Evolutionary conservation across 2,113 vertebrate genomes (phyloP), one percentile per base, ranked within the genome.

Genomic region (Oceanites oceanicus): DNA sequence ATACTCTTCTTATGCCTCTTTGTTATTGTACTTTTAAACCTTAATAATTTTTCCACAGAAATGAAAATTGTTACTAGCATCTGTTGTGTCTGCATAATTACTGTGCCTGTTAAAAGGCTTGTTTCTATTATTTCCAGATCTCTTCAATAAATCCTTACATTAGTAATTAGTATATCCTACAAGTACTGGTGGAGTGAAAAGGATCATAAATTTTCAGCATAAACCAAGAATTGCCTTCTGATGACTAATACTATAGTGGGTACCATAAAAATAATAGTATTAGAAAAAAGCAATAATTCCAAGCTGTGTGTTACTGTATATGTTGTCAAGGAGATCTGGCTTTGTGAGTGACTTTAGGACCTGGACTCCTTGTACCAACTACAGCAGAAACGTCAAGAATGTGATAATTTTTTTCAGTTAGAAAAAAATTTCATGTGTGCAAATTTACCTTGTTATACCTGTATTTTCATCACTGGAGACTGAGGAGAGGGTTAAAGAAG

Each of bases 21-120:
- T 90, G 56, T 95, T 91, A 81, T 90, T 81, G 83, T 78, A 49
- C 92, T 93, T 94, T 94, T 73, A 95, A 96, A 92, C 47, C 71
- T 94, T 93, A 95, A 81, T 97, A 38, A 76, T 95, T 96, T 96
- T 94, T n/a, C 71, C 80, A 66, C 91, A 95, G 90, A 93, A 95
- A 93, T 75, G 18, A 92, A 90, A 96, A 89, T 95, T 75, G 49
- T 95, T 96, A 94, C 94, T 93, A 96, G 85, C 94, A 95, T 97
- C 95, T 97, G 96, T 96, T 96, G 83, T 96, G 82, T 70, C 78
- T 96, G 87, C 67, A 53, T 96, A 92, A 95, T 96, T 97, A 93
- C 85, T 50, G 40, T 92, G 74, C 47, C 66, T 95, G 61, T 84
- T 96, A 88, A 95, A 94, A 81, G 85, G 88, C 88, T 90, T 88